Percentiles rank a stretch among this genome's conserved stretches.
Conservation (phyloP, 1,140 invertebrate species). For the Drosophila yakuba region DNA sequence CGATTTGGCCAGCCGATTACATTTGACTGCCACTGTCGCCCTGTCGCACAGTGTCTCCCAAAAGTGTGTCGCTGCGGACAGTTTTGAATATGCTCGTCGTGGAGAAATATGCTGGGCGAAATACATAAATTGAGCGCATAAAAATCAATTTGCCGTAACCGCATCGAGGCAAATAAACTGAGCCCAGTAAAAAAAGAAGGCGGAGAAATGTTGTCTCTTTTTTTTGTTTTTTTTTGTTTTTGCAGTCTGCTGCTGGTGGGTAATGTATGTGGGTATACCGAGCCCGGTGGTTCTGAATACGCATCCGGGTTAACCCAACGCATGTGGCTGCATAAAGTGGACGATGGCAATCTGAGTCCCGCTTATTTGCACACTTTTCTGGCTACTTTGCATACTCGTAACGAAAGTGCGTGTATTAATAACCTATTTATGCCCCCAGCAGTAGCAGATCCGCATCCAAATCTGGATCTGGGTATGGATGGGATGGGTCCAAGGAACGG, state of each 20-base stretch:
- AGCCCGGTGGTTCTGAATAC: background rate
- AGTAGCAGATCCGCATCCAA: constrained; percentile 3
- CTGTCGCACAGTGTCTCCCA: background rate
- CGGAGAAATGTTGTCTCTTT: constrained; percentile 24
- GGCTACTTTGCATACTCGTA: constrained; percentile 66
- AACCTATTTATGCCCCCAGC: constrained; percentile 66
- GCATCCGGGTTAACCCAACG: background rate
- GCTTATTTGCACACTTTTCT: constrained; percentile 73
- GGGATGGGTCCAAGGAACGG: background rate
- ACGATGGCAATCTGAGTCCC: constrained; percentile 47
- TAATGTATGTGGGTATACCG: background rate
- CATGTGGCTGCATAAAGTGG: constrained; percentile 66
- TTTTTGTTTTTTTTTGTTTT: background rate
- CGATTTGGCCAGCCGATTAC: constrained; percentile 27
- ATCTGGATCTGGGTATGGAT: background rate
- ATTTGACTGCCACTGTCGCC: constrained; percentile 23
- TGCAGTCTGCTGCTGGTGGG: background rate
- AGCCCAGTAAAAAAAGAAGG: background rate
- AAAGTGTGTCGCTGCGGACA: constrained; percentile 9
- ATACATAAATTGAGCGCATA: constrained; percentile 76
- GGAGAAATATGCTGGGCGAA: constrained; percentile 34
- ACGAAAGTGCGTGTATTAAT: constrained; percentile 69
- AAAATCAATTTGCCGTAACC: constrained; percentile 81
- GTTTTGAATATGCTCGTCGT: constrained; percentile 20
- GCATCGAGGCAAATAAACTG: constrained; percentile 68